Evolutionary conservation across 2,797 vertebrate species (phyloP).

Genomic region (Helostoma temminkii): DNA sequence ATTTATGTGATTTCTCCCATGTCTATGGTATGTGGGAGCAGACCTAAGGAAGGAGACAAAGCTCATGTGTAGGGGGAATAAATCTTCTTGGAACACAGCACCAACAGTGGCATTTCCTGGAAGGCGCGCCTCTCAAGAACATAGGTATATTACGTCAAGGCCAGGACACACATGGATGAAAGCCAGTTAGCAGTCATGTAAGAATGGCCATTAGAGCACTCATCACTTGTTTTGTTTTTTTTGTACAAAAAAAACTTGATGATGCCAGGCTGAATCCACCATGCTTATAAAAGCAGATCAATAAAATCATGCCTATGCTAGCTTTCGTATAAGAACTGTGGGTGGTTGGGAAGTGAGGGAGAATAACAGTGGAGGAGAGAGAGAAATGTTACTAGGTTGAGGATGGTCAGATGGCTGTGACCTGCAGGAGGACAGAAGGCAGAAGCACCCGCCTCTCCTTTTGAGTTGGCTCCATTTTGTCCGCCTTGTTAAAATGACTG

Average conservation of each 20-base stretch:
- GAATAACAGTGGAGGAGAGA: not conserved
- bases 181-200: not conserved
- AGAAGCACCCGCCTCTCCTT: constrained; percentile 24
- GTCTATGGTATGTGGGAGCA: not conserved
- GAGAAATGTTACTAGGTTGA: constrained; percentile 43
- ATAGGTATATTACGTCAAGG: constrained; percentile 21
- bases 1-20: not conserved
- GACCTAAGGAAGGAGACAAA: not conserved
- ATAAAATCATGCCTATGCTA: constrained; percentile 4
- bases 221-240: not conserved
- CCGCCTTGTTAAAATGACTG: constrained; percentile 54
- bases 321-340: not conserved
- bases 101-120: constrained; percentile 31
- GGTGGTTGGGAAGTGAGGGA: not conserved
- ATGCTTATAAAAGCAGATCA: constrained; percentile 5
- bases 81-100: constrained; percentile 5
- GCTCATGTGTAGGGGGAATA: not conserved
- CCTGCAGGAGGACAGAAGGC: constrained; percentile 39
- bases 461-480: constrained; percentile 58
- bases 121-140: constrained; percentile 7
- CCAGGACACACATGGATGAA: not conserved
- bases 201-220: not conserved
- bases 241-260: not conserved
- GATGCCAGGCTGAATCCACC: not conserved
- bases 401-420: constrained; percentile 33